Evolutionary conservation across 2,797 vertebrate genomes (phyloP), one percentile per base, ranked within the genome.

Genomic region (Coccyzus lansbergi): DNA sequence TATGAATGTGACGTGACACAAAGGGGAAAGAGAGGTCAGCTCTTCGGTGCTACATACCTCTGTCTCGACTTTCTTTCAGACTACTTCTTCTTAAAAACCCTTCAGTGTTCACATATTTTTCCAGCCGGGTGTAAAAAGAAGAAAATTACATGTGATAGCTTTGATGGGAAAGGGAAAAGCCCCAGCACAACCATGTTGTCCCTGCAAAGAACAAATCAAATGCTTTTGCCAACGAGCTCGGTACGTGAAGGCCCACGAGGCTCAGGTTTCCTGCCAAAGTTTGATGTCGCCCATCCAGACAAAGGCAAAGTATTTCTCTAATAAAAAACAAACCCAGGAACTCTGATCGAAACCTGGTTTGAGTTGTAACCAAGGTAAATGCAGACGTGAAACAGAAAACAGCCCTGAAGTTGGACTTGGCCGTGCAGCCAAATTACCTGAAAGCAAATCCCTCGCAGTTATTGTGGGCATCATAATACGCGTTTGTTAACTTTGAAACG

Each of bases 401-500:
- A 46, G 36, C 72, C 62, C 49, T 91, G 51, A 65, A 76, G 83
- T 84, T 78, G 52, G 60, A 75, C 40, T 76, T 15, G 3, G 33
- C 58, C 63, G 13, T 19, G 22, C 0, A 5, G 90, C 31, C 70
- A 77, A 48, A 89, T 18, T 71, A 96, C 65, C 82, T 88, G 86
- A 80, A 88, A 94, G 83, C 60, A 92, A 90, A 95, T 62, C 86
- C 82, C 76, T 31, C 9, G 42, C 69, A 79, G 52, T 88, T 55
- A 60, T 2, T 52, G 33, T 52, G 67, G 82, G 65, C 86, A 31
- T 70, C 86, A 81, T 72, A 77, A 95, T 83, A 90, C 51, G 64
- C 49, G 89, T 92, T 92, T 95, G 93, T 92, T 91, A 96, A 87
- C 92, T 94, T 88, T 52, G n/a, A 93, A 86, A 92, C 28, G 51